Base-by-base conservation (phyloP, 2,797 vertebrate genomes). In the Artibeus jamaicensis region DNA sequence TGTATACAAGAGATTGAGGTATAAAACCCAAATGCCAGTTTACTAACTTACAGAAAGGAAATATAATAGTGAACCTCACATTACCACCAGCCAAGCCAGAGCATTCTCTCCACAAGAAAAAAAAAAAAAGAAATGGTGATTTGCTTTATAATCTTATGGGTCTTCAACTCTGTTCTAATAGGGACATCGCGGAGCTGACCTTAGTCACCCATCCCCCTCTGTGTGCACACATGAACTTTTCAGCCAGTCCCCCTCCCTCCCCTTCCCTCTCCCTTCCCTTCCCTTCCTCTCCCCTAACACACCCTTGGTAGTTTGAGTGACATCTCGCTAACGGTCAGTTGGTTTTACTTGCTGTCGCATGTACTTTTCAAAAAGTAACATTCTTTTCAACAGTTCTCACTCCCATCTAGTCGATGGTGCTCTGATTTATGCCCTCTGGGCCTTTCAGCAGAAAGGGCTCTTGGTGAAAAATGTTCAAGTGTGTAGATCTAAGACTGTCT, bases 401-500 rank as follows among this genome's bases (percentile, higher is more conserved):
- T 88, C 26, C 39, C 65, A 0, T 76, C 91, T 53, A 19, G 14
- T 77, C 2, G 1, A 24, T 39, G 29, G 62, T 57, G 73, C 55
- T 93, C 67, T 74, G 37, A 92, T 81, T 86, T n/a, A 86, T 62
- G 73, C 82, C 71, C 55, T 92, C 53, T n/a, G n/a, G 88, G 85
- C 24, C 62, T 96, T 53, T 86, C 76, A 37, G n/a, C 29, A 65
- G 76, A 79, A 95, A 92, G 42, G 19, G 76, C 65, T 86, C 44
- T 93, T 6, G 0, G 50, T 87, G 79, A 15, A 88, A 82, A 86
- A 73, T 62, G 79, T 19, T 68, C 3, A 42, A 68, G 48, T 62
- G 29, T 96, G 26, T 34, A 84, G 65, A 96, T 84, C 50, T 90
- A 62, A 96, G 91, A 37, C 42, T 2, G 68, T 76, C 81, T 94